Base-by-base conservation (phyloP, 2,888 invertebrate genomes). In the Hedya salicella region DNA sequence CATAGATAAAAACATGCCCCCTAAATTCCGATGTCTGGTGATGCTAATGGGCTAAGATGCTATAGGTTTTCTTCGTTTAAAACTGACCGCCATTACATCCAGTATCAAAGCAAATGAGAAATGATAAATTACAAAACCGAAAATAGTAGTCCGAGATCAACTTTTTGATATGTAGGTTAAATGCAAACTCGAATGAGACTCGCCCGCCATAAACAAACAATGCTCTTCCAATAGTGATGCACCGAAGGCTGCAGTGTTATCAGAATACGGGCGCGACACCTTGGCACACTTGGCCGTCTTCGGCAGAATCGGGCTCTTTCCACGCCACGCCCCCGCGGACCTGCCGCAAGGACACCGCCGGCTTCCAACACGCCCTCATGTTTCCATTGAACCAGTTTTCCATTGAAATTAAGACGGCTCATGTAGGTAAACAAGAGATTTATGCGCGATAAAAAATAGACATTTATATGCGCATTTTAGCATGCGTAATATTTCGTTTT, bases 181-280 rank as follows among this genome's bases (percentile, higher is more conserved):
- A 49, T 49, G 16, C 36, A 17, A 46, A 64, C 60, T 68, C 56
- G 60, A 61, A 25, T 61, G 60, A 36, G 53, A 68, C 66, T 68
- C 64, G 60, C 57, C 57, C 68, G 65, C 68, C 69, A 32, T 67
- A 56, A 53, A 68, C 40, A 36, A 17, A 68, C 46, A 42, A 17
- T 61, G 62, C 25, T 67, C 63, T 42, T 52, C 44, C 67, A 70
- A 68, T 72, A 72, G 74, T 77, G 73, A 69, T 69, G 68, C 68
- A 59, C 63, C 60, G 69, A 81, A 86, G 86, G 87, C 79, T 88
- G 82, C 78, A 71, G 71, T 73, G 82, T 87, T 89, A 89, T 89
- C 91, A 72, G 68, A 77, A 91, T 91, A 88, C 89, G 91, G 91
- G 91, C 81, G 71, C 71, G 69, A 75, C 71, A 80, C 91, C 91